phyloP scores from a whole-genome alignment of 1,140 invertebrate genomes.

The Lamellibrachia luymesi region DNA sequence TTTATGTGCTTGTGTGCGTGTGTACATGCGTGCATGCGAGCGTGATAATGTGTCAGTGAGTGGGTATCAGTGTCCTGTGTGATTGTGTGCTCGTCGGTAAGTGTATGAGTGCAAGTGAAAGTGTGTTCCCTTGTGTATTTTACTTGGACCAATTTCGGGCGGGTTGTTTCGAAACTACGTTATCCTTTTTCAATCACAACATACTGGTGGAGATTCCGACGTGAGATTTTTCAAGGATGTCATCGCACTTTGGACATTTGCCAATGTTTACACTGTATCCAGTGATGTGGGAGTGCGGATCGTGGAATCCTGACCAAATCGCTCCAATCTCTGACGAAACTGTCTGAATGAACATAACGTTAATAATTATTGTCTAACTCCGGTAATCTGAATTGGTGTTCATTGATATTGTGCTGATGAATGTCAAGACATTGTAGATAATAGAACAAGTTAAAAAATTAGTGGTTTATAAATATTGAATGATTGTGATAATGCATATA shows the following conservation, averaged over 20 bases:
- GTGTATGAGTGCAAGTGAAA: no score
- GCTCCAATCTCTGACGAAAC: background rate
- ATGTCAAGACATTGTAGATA: background rate
- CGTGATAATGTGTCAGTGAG: no score
- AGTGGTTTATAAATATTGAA: background rate
- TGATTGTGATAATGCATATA: background rate
- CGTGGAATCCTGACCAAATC: background rate
- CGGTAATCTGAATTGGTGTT: background rate
- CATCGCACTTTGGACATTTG: background rate
- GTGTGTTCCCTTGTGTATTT: no score
- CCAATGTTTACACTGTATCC: background rate
- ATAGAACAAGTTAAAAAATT: background rate
- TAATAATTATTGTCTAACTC: background rate
- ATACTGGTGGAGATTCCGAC: slow-evolving; percentile 7
- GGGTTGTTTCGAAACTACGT: background rate
- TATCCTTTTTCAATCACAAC: background rate
- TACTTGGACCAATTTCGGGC: background rate
- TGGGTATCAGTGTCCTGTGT: no score
- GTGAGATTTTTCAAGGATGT: background rate
- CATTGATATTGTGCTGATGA: background rate
- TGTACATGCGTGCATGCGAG: no score
- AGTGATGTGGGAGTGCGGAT: background rate
- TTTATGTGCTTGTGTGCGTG: no score
- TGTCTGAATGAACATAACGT: background rate
- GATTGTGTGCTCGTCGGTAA: no score